A percentile compares a stretch with the other conserved stretches of the same genome.
Conservation (phyloP, 2,888 invertebrate genomes). For the Spisula solida region DNA sequence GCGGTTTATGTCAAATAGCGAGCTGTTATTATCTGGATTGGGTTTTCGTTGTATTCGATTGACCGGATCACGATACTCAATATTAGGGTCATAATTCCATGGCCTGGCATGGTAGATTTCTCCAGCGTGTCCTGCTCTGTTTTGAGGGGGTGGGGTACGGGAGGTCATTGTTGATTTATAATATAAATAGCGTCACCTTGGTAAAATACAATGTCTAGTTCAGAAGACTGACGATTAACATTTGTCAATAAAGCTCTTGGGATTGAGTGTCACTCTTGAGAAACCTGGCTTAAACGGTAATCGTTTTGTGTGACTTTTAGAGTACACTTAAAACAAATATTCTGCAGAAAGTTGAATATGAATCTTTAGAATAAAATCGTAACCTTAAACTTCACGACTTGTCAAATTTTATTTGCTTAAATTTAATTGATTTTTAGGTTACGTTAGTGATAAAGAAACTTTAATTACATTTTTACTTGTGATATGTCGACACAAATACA, state of each 20-base stretch:
- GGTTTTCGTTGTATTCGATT: constrained; percentile 7
- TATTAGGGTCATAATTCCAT: not conserved
- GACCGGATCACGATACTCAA: not conserved
- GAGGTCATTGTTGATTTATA: constrained; percentile 11
- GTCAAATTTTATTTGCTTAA: no score
- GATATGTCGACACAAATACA: no score
- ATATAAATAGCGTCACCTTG: constrained; percentile 7
- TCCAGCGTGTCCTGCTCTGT: not conserved
- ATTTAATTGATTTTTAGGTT: no score
- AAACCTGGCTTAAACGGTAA: not conserved
- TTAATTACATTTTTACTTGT: no score
- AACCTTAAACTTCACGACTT: no score
- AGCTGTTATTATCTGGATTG: constrained; percentile 11
- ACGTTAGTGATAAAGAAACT: no score
- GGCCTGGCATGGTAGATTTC: not conserved
- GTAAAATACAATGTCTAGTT: constrained; percentile 1
- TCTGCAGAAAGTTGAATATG: not conserved
- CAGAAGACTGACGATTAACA: not conserved
- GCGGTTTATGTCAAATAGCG: constrained; percentile 30
- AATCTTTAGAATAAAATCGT: no score
- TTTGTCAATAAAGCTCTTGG: not conserved
- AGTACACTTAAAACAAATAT: no score
- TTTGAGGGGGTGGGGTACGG: constrained; percentile 23
- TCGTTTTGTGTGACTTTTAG: constrained; percentile 20
- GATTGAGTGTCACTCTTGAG: not conserved